These are phyloP conservation scores for Aleadryas rufinucha DNA, from an alignment of 2,113 vertebrate species.

Conservation along the genomic window DNA sequence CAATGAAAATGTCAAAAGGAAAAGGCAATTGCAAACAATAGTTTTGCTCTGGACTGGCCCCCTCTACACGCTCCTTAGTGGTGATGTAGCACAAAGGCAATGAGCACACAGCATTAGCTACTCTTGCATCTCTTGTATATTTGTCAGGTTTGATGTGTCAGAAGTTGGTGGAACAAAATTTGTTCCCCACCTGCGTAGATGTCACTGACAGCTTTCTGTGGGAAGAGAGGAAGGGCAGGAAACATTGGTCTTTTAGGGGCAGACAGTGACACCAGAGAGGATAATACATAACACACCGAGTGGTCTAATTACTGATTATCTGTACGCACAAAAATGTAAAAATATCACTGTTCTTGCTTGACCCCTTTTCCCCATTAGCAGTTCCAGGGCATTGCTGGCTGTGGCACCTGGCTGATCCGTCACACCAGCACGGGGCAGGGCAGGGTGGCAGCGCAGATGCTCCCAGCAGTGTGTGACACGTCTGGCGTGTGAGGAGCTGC, in stretches of 20 bases:
- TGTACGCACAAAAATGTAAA: neutral
- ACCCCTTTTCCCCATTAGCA: neutral
- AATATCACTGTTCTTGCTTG: neutral
- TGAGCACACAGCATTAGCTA: neutral
- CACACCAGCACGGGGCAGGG: neutral
- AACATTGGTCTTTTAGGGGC: neutral
- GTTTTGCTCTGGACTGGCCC: conserved; percentile 43
- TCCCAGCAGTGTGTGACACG: neutral
- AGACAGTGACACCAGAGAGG: neutral
- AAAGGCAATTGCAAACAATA: conserved; percentile 58
- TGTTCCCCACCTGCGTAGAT: neutral
- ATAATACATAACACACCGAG: neutral
- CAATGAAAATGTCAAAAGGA: conserved; percentile 57
- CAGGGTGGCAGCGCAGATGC: neutral
- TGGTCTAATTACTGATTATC: neutral
- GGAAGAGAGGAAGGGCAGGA: neutral
- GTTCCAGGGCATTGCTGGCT: neutral
- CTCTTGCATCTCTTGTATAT: conserved; percentile 1
- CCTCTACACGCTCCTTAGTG: neutral
- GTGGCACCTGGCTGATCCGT: neutral
- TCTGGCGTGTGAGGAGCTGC: neutral
- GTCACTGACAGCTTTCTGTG: neutral
- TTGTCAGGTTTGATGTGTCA: conserved; percentile 2
- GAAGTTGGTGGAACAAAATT: neutral
- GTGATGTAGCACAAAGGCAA: conserved; percentile 32